Base-by-base conservation (phyloP, 1,140 invertebrate species). In the Platyscapa corneri region DNA sequence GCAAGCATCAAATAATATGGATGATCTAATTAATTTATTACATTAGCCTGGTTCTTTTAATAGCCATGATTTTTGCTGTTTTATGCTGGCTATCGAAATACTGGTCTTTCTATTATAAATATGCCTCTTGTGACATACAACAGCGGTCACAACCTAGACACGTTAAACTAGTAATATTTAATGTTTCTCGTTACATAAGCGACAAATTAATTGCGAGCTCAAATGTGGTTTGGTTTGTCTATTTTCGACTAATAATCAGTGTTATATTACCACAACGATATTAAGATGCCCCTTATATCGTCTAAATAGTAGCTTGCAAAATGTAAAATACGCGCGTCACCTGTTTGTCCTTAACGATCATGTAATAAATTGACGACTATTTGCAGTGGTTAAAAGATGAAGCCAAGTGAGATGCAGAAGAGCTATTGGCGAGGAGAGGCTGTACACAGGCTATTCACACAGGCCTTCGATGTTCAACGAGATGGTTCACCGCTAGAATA, bases 21-120 rank as follows among this genome's bases (percentile, higher is more conserved):
- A 77, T 77, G 49, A 23, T 76, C 42, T 7, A 23, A 30, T n/a
- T 42, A 76, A 76, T 76, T 70, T 76, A 76, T 76, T 76, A 76
- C 74, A 14, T 42, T 14, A 6, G 0, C 3, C 27, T 27, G 23
- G 2, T 76, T 76, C 42, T 49, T 76, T 76, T 32, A n/a, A 46
- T 49, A 18, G 74, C 39, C 6, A 30, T 12, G 74, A 75, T 23
- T 72, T n/a, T 72, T 23, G 18, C 23, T 39, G 16, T 72, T 72
- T 72, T 72, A 72, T 39, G 20, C 34, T 6, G 32, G 34, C 67
- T 72, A 72, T 72, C 34, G 39, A 72, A 72, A 72, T 39, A 23
- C 34, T 2, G 16, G 37, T 30, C 23, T 30, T 46, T 49, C 27
- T 75, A 49, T 75, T 42, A 75, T 75, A 49, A 46, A 46, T 46